phyloP scores from a whole-genome alignment of 1,140 invertebrate species.

The Procambarus clarkii region DNA sequence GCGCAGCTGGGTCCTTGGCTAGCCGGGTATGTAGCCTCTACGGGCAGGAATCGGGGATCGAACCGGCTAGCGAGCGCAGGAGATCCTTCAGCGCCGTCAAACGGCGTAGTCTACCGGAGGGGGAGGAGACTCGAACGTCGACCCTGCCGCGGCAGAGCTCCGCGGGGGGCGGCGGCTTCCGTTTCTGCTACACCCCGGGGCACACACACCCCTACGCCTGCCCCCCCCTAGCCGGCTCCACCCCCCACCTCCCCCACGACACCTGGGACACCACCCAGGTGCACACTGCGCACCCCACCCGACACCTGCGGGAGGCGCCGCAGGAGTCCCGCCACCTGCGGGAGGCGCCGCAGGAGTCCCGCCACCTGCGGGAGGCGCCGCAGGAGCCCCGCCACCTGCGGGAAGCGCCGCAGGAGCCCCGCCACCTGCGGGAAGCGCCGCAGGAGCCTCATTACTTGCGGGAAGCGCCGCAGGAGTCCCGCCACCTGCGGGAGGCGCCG shows the following conservation, averaged over 20 bases:
- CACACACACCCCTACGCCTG: constrained; percentile 62
- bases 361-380: constrained; percentile 25
- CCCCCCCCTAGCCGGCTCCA: constrained; percentile 41
- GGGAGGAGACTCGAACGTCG: constrained; percentile 44
- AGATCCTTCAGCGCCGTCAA: constrained; percentile 44
- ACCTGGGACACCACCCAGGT: neutral
- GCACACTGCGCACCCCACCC: neutral
- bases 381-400: neutral
- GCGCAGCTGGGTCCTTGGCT: constrained; percentile 45
- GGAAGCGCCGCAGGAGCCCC: neutral
- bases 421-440: neutral
- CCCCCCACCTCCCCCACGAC: constrained; percentile 42
- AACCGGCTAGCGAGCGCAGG: constrained; percentile 24
- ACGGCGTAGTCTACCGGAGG: constrained; percentile 41
- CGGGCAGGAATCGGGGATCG: constrained; percentile 16
- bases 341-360: constrained; percentile 34
- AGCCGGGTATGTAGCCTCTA: constrained; percentile 55
- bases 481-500: neutral
- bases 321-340: constrained; percentile 1
- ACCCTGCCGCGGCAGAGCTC: constrained; percentile 52
- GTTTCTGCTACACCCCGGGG: constrained; percentile 58
- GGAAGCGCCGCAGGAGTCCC: neutral
- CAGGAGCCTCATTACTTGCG: no score
- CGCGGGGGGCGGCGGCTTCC: constrained; percentile 30
- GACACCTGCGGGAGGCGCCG: neutral